phyloP scores from a whole-genome alignment of 2,113 vertebrate species.

The Archilochus colubris region DNA sequence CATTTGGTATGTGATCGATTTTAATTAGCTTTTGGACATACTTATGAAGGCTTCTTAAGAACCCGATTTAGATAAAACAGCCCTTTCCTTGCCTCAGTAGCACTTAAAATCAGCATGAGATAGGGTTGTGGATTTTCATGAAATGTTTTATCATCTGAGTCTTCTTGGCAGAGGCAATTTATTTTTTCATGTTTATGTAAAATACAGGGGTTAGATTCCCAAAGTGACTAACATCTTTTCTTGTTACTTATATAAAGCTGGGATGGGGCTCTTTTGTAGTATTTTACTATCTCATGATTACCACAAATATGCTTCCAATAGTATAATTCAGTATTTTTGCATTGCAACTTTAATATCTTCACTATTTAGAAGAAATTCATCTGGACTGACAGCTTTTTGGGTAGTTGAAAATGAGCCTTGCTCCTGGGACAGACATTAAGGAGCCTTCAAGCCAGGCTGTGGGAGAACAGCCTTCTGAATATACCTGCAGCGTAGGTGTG shows the following conservation, averaged over 20 bases:
- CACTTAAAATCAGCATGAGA: not conserved
- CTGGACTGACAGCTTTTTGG: not conserved
- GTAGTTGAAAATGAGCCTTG: not conserved
- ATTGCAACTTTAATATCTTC: not conserved
- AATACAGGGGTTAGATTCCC: not conserved
- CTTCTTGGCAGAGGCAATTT: not conserved
- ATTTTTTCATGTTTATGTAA: not conserved
- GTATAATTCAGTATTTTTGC: not conserved
- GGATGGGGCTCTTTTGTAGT: not conserved
- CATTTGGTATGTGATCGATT: not conserved
- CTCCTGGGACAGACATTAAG: accelerated
- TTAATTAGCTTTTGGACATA: not conserved
- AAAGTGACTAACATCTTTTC: not conserved
- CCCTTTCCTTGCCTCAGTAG: not conserved
- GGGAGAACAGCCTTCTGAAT: not conserved
- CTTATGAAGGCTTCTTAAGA: not conserved
- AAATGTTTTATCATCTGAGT: not conserved
- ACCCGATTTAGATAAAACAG: not conserved
- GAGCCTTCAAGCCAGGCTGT: not conserved
- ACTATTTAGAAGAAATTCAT: not conserved
- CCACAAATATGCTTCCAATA: not conserved
- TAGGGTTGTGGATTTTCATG: not conserved
- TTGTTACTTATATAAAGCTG: not conserved
- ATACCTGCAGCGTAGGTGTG: not conserved
- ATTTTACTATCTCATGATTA: too few relatives aligned